phyloP scores from a whole-genome alignment of 2,797 vertebrate genomes.

The Tokudaia tokunoshimensis region DNA sequence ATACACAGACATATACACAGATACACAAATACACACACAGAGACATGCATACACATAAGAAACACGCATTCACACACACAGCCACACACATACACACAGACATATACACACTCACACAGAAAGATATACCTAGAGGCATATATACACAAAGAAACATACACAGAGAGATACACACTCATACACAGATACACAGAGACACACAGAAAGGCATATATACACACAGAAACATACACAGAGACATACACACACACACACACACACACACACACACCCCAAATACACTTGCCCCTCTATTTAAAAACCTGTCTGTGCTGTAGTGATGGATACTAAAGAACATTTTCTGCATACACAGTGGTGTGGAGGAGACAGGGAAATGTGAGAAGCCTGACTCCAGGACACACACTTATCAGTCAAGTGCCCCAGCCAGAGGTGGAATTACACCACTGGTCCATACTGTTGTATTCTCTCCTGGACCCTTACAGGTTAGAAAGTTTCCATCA shows the following conservation, averaged over 20 bases:
- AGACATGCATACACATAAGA: too few species aligned
- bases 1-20: neutral
- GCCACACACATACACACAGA: neutral
- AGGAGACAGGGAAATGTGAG: neutral
- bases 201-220: neutral
- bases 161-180: neutral
- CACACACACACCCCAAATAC: neutral
- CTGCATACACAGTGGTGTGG: neutral
- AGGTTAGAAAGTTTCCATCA: neutral
- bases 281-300: neutral
- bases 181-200: neutral
- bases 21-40: neutral
- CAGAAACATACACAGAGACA: neutral
- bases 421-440: neutral
- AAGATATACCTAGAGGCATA: too few species aligned
- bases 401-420: slow-evolving; percentile 16
- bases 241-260: neutral
- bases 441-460: neutral
- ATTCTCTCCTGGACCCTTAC: neutral
- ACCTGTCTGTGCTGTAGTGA: neutral
- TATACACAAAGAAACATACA: too few species aligned
- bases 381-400: slow-evolving; percentile 7
- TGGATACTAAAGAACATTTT: slow-evolving; percentile 29
- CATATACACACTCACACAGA: too few species aligned
- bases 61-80: too few species aligned